These are phyloP conservation scores for Nudaria mundana DNA, from an alignment of 2,888 invertebrate genomes.

Conservation along the genomic window DNA sequence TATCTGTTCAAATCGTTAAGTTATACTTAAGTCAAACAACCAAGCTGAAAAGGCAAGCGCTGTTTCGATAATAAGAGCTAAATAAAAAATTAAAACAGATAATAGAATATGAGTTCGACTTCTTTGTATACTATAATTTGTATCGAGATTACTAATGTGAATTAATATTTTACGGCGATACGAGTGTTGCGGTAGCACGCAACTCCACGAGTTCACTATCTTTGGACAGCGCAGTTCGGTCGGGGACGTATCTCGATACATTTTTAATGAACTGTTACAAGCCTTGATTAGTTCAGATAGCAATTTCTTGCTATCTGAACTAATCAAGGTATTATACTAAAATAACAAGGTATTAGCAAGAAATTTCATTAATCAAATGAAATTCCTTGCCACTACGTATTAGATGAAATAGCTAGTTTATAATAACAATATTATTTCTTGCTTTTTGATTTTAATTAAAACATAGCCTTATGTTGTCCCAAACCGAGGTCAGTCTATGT, in stretches of 20 bases:
- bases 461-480: too few species aligned
- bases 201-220: conserved; percentile 35
- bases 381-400: too few species aligned
- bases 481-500: too few species aligned
- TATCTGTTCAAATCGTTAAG: background rate
- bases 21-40: background rate
- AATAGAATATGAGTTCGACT: background rate
- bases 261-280: conserved; percentile 40
- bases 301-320: too few species aligned
- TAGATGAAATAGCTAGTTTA: too few species aligned
- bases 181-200: conserved; percentile 38
- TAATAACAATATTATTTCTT: too few species aligned
- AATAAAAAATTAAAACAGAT: background rate
- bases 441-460: too few species aligned
- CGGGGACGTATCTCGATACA: conserved; percentile 36
- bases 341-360: too few species aligned
- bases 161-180: conserved; percentile 46
- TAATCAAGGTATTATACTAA: too few species aligned
- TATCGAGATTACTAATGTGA: conserved; percentile 38
- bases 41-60: too few species aligned
- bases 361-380: too few species aligned
- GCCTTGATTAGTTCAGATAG: conserved; percentile 31
- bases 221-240: conserved; percentile 21
- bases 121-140: conserved; percentile 12
- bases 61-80: too few species aligned